Percentiles rank a stretch among this genome's conserved stretches.
Evolutionary conservation across 2,113 vertebrate genomes (phyloP).

Genomic region (Rattus rattus): DNA sequence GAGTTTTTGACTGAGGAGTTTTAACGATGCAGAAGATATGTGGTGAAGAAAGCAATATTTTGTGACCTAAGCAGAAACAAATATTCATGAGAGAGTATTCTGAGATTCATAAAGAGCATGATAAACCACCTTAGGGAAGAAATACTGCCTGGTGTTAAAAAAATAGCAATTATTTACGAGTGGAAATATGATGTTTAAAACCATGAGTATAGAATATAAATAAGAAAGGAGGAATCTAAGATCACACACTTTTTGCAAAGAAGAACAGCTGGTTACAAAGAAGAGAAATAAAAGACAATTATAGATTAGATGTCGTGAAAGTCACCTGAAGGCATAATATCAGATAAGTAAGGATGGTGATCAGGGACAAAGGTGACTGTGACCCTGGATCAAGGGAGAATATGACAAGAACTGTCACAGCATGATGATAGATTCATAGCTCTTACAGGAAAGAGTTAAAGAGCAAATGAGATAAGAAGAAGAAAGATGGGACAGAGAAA

Average conservation of each 20-base stretch:
- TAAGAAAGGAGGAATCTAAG: background rate
- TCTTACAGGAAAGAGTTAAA: background rate
- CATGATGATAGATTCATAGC: background rate
- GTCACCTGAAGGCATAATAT: background rate
- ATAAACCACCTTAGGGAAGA: background rate
- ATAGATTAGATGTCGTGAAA: background rate
- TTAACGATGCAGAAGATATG: background rate
- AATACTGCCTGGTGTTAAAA: background rate
- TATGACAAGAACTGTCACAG: background rate
- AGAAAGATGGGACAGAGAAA: background rate
- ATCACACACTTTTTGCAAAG: background rate
- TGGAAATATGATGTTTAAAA: constrained; percentile 27
- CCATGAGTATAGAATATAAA: background rate
- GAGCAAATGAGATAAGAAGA: background rate
- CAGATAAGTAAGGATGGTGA: background rate
- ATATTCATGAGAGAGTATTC: background rate
- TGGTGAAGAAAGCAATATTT: background rate
- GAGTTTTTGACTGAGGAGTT: background rate
- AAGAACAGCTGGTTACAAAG: background rate
- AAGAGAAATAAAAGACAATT: background rate
- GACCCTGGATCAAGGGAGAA: background rate
- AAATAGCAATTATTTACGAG: background rate
- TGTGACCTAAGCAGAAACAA: background rate
- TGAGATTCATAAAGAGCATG: background rate
- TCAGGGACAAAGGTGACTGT: background rate